Percentiles rank a stretch among this genome's conserved stretches.
Evolutionary conservation across 2,113 vertebrate species (phyloP).

Genomic region (Zosterops hypoxanthus): DNA sequence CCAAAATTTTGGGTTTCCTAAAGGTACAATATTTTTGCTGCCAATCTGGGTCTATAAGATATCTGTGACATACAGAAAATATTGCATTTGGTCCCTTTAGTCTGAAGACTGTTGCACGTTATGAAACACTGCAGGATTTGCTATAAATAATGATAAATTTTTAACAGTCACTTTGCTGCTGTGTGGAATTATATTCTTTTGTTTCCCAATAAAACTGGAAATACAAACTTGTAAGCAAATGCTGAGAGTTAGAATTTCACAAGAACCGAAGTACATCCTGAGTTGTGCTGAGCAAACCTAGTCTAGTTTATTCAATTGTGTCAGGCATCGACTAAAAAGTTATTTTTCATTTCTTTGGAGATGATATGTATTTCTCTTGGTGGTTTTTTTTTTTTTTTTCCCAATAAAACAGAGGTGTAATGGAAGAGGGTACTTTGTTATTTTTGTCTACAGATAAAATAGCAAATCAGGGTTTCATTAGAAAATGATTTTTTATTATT

Average conservation of each 20-base stretch:
- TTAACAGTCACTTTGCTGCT: conserved; percentile 27
- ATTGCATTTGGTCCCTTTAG: background rate
- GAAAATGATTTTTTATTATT: background rate
- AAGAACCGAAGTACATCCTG: background rate
- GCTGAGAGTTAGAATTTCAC: background rate
- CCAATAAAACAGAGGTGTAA: background rate
- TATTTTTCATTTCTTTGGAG: background rate
- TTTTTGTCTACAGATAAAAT: background rate
- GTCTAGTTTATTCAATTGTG: background rate
- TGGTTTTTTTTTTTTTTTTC: background rate
- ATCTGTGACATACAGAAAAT: background rate
- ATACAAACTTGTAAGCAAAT: background rate
- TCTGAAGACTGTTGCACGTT: conserved; percentile 7
- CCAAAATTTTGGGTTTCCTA: background rate
- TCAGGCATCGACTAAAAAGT: background rate
- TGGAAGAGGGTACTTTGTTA: background rate
- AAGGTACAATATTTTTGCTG: background rate
- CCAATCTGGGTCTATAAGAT: background rate
- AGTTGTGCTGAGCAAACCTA: background rate
- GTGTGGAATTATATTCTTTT: conserved; percentile 51
- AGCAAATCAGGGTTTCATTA: background rate
- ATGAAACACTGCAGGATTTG: conserved; percentile 29
- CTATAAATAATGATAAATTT: conserved; percentile 54
- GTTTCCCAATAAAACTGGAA: too few relatives aligned
- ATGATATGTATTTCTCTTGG: background rate